Evolutionary conservation across 1,140 invertebrate genomes (phyloP), one percentile per base, ranked within the genome.

Genomic region (Cryptotermes secundus): DNA sequence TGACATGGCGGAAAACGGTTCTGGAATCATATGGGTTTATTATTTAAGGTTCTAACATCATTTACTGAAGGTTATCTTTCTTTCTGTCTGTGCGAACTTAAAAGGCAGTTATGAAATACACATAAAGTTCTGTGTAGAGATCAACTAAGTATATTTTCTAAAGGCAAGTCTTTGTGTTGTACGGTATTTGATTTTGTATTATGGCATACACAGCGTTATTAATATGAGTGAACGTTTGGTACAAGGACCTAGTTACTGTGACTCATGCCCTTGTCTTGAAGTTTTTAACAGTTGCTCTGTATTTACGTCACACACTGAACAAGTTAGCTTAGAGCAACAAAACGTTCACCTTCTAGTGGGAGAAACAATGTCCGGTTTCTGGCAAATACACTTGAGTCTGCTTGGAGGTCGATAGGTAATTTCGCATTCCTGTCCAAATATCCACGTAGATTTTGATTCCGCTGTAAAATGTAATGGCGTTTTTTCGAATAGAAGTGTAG

Each of bases 1-100:
- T 72, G 59, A 72, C 59, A 72, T 72, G 59, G 59, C 59, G 59
- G 59, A 72, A 72, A 72, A 72, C 31, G 59, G 26, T 16, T 72
- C 59, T 72, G 7, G 59, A 72, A 72, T 72, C 59, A 14, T 31
- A 72, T 72, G 59, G 59, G 59, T 72, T 72, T 72, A 72, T 72
- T 72, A 72, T 72, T 72, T 72, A 72, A 31, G 59, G 59, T 72
- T 31, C n/a, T 31, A 72, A 72, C n/a, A 14, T 72, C 59, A 72
- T 31, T 31, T 72, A 31, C n/a, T 72, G 9, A 72, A 49, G 31
- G 59, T 72, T 72, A 31, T 72, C 59, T 72, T 72, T 72, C 59
- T 31, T 72, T 72, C 9, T 72, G n/a, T 72, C 31, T 72, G 59
- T 72, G 59, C 26, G 59, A 72, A 72, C 26, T 72, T 72, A 31